Evolutionary conservation across 1,140 invertebrate genomes (phyloP).

Genomic region (Drosophila bipectinata): DNA sequence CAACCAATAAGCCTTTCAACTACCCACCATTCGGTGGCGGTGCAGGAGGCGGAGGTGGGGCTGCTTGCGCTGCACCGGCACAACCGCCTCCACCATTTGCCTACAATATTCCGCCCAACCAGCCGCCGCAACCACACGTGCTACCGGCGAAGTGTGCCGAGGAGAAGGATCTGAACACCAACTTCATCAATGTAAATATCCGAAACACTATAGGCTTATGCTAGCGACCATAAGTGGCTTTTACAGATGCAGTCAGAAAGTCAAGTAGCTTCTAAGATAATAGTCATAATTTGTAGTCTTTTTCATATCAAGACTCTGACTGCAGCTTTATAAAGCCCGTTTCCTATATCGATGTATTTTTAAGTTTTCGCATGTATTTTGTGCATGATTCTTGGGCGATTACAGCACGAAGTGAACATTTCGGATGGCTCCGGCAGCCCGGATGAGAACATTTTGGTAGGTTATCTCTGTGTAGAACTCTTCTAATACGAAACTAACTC

Average conservation of each 20-base stretch:
- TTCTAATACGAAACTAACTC: constrained; percentile 52
- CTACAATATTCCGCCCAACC: constrained; percentile 89
- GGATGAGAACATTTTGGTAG: constrained; percentile 85
- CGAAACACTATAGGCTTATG: background rate
- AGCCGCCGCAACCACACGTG: constrained; percentile 31
- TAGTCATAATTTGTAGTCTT: too few species aligned
- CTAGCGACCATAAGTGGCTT: background rate
- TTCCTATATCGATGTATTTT: constrained; percentile 3
- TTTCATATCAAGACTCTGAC: background rate
- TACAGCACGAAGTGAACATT: constrained; percentile 59
- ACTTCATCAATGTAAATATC: constrained; percentile 85
- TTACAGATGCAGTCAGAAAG: constrained; percentile 12
- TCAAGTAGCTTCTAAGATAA: background rate
- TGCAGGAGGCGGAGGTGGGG: constrained; percentile 37
- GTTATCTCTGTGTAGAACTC: constrained; percentile 53
- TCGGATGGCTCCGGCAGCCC: constrained; percentile 84
- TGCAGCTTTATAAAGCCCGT: background rate
- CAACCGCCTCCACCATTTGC: constrained; percentile 86
- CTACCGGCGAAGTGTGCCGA: constrained; percentile 80
- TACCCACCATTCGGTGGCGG: constrained; percentile 69
- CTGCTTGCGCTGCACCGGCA: constrained; percentile 42
- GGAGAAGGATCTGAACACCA: constrained; percentile 86
- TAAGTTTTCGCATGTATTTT: constrained; percentile 50
- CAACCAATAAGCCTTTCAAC: constrained; percentile 79
- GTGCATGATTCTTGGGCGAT: constrained; percentile 26